Conservation (phyloP, 2,113 vertebrate genomes). For the Zingel zingel region DNA sequence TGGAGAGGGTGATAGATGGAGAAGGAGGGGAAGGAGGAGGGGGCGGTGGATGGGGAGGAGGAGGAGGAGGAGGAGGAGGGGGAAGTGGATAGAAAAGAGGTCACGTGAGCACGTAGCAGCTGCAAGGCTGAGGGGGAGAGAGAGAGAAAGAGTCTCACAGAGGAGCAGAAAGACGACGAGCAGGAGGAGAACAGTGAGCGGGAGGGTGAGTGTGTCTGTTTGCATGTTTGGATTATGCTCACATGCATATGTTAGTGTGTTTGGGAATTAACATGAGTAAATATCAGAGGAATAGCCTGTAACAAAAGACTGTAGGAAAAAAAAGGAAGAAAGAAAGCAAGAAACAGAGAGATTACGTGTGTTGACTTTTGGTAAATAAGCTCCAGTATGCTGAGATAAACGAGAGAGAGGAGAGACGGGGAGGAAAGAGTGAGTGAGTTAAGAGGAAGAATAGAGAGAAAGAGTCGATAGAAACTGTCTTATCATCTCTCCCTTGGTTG, state of each 20-base stretch:
- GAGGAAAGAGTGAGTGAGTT: conserved; percentile 48
- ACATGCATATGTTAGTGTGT: conserved; percentile 69
- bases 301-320: conserved; percentile 52
- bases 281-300: conserved; percentile 51
- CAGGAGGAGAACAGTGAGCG: conserved; percentile 73
- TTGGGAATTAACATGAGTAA: conserved; percentile 40
- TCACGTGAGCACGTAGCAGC: conserved; percentile 76
- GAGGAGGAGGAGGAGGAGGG: conserved; percentile 40
- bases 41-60: conserved; percentile 32
- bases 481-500: conserved; percentile 80
- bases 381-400: conserved; percentile 64
- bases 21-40: conserved; percentile 48
- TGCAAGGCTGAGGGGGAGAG: conserved; percentile 79
- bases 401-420: conserved; percentile 44
- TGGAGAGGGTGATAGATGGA: conserved; percentile 58
- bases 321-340: conserved; percentile 62
- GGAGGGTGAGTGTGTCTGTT: conserved; percentile 76
- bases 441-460: conserved; percentile 59
- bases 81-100: conserved; percentile 71
- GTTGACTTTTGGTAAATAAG: conserved; percentile 76
- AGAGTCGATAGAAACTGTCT: conserved; percentile 78
- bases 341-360: conserved; percentile 65
- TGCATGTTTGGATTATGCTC: conserved; percentile 73
- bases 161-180: conserved; percentile 77
- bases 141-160: conserved; percentile 73